Percentiles rank a stretch among this genome's conserved stretches.
Evolutionary conservation across 2,797 vertebrate species (phyloP).

Genomic region (Holocentrus rufus): DNA sequence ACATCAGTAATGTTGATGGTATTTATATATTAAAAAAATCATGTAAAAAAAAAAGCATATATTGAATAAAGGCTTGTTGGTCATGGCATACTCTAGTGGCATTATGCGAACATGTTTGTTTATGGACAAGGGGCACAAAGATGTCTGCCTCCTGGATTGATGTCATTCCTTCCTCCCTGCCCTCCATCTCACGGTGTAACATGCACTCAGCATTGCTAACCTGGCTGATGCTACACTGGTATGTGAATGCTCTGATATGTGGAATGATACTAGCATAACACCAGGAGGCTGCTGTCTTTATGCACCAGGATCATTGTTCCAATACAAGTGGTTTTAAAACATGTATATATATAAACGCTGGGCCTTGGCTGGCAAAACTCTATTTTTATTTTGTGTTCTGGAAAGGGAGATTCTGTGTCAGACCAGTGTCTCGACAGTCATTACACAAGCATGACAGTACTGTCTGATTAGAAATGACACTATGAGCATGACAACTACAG

Average conservation of each 20-base stretch:
- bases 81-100: slow-evolving; percentile 37
- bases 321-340: neutral
- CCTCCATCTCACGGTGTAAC: slow-evolving; percentile 38
- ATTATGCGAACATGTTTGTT: slow-evolving; percentile 47
- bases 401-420: slow-evolving; percentile 34
- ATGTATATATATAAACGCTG: slow-evolving; percentile 50
- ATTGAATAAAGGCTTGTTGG: no score
- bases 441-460: slow-evolving; percentile 50
- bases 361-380: slow-evolving; percentile 43
- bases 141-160: slow-evolving; percentile 65
- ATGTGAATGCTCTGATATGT: slow-evolving; percentile 46
- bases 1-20: neutral
- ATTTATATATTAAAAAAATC: no score
- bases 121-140: slow-evolving; percentile 61
- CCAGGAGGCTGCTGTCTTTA: neutral
- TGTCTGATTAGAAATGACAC: slow-evolving; percentile 67
- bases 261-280: neutral
- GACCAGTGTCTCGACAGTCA: slow-evolving; percentile 42
- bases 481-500: slow-evolving; percentile 59
- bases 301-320: neutral
- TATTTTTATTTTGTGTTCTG: slow-evolving; percentile 27
- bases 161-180: slow-evolving; percentile 45
- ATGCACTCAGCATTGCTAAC: slow-evolving; percentile 41
- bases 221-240: slow-evolving; percentile 48
- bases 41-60: no score